Evolutionary conservation across 2,797 vertebrate species (phyloP).

Genomic region (Botia kubotai): DNA sequence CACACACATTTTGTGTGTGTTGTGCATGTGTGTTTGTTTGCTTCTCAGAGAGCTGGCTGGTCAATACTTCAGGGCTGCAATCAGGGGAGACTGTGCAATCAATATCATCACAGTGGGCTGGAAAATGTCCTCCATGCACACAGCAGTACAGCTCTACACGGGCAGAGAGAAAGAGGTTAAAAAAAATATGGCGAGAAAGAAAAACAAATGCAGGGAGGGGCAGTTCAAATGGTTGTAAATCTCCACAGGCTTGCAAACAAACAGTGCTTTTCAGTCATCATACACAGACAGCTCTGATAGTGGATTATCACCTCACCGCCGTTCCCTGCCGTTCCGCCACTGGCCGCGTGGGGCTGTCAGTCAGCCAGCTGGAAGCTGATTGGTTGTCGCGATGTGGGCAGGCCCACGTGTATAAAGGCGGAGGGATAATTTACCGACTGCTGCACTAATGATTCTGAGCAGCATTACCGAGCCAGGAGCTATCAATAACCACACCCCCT

Average conservation of each 20-base stretch:
- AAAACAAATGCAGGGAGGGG: slow-evolving; percentile 57
- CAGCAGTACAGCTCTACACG: slow-evolving; percentile 60
- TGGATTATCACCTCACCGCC: slow-evolving; percentile 15
- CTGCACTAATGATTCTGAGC: slow-evolving; percentile 73
- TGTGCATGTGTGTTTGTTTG: slow-evolving; percentile 47
- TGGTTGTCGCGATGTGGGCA: background rate
- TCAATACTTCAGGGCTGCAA: slow-evolving; percentile 63
- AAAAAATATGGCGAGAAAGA: slow-evolving; percentile 55
- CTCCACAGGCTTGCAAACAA: slow-evolving; percentile 55
- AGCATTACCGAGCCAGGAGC: slow-evolving; percentile 66
- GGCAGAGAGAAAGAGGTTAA: slow-evolving; percentile 57
- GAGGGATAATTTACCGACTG: slow-evolving; percentile 71
- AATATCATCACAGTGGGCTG: slow-evolving; percentile 79
- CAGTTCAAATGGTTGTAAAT: slow-evolving; percentile 55
- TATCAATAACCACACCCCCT: slow-evolving; percentile 74
- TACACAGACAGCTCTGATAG: slow-evolving; percentile 22
- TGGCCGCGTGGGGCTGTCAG: slow-evolving; percentile 24
- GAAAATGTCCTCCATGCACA: slow-evolving; percentile 76
- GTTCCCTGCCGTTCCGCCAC: background rate
- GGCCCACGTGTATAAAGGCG: slow-evolving; percentile 14
- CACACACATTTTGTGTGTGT: slow-evolving; percentile 26
- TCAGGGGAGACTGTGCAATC: slow-evolving; percentile 71
- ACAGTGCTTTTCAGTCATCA: slow-evolving; percentile 51
- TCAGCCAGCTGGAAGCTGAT: slow-evolving; percentile 33
- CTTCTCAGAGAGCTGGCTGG: slow-evolving; percentile 70